Conservation (phyloP, 2,113 vertebrate genomes). For the Lasiurus cinereus region DNA sequence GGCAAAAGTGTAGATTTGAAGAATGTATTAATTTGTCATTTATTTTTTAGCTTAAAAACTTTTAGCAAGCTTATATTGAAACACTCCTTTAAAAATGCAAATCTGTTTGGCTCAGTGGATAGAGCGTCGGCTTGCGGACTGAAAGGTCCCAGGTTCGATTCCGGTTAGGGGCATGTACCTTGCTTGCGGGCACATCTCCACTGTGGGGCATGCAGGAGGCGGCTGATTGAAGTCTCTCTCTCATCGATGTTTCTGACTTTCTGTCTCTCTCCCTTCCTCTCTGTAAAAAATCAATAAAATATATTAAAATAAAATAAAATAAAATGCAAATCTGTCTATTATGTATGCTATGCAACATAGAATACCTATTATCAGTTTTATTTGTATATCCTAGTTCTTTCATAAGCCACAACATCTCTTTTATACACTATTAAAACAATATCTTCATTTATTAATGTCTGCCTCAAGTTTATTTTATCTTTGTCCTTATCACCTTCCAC, state of each 20-base stretch:
- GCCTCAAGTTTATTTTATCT: not conserved
- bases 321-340: no score
- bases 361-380: not conserved
- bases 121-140: no score
- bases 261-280: no score
- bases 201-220: no score
- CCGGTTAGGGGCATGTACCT: no score
- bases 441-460: not conserved
- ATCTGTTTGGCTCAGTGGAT: no score
- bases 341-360: not conserved
- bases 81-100: not conserved
- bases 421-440: not conserved
- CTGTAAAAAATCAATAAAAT: no score
- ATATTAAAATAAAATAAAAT: no score
- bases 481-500: not conserved
- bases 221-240: no score
- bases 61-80: not conserved
- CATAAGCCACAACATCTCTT: not conserved
- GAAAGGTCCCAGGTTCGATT: no score
- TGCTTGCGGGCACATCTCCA: no score
- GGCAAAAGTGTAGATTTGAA: not conserved
- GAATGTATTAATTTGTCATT: not conserved
- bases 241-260: no score
- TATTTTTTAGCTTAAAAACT: constrained; percentile 14
- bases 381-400: not conserved